Evolutionary conservation across 53 echinoderm and acorn worm species (phyloP).

Genomic region (Actinopyga echinites): DNA sequence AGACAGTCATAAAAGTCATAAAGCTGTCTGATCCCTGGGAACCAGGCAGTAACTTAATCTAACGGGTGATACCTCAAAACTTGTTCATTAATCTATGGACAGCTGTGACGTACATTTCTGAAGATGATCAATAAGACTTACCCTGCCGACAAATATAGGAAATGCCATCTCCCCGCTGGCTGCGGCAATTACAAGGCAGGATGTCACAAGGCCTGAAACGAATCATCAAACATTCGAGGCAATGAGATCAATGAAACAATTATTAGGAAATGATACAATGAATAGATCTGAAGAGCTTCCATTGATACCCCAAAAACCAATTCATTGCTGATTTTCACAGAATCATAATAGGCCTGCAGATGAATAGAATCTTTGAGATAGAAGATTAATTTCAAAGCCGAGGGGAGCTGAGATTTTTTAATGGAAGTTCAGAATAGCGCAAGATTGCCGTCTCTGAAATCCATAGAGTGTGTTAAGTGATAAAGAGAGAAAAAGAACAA

Average conservation of each 20-base stretch:
- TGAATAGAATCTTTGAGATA: no score
- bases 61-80: neutral
- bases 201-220: constrained; percentile 86
- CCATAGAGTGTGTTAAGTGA: no score
- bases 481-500: no score
- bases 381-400: no score
- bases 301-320: neutral
- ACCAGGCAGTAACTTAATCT: no score
- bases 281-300: neutral
- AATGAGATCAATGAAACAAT: neutral
- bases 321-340: neutral
- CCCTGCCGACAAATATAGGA: constrained; percentile 92
- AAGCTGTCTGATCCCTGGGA: no score
- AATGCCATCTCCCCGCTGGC: constrained; percentile 99
- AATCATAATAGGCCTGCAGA: no score
- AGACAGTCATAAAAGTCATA: no score
- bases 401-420: no score
- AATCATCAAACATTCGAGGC: neutral
- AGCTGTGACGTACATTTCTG: no score
- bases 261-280: neutral
- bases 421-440: no score
- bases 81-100: neutral
- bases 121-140: constrained; percentile 49
- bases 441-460: no score
- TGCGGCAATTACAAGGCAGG: constrained; percentile 93